Base-by-base conservation (phyloP, 2,888 invertebrate genomes). In the Ophioninae sp. region DNA sequence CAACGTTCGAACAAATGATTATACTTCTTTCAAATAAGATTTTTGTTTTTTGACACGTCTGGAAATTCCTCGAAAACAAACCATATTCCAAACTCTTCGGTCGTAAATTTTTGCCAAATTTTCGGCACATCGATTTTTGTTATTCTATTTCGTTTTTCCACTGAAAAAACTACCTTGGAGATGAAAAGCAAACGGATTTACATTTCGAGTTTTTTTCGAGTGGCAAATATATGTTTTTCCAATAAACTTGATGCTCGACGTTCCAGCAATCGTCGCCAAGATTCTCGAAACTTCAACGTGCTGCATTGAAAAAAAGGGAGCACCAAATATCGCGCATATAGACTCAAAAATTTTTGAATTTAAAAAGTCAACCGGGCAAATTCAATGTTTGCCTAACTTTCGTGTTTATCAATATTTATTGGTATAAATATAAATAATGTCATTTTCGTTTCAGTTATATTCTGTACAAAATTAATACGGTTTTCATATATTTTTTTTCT, bases 211-310 rank as follows among this genome's bases (percentile, higher is more conserved):
- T 13, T 50, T 50, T 23, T 0, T 56, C 41, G 21, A 57, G 10
- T 20, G 10, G 5, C 21, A 37, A 62, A 74, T 56, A 74, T 56
- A 6, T 78, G 44, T 79, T 79, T 79, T 57, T 72, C 72, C 79
- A 65, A 65, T 79, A 79, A 82, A 69, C 80, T 76, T 82, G 79
- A 68, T 79, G 76, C 79, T 82, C 82, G 76, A 79, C 78, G 75
- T 65, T 70, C 61, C 69, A 64, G 57, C 13, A 21, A 39, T 59
- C 56, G 10, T n/a, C 13, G 13, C 59, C 44, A 65, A 72, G 65
- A 72, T 79, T 56, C 57, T 41, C 69, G 64, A 56, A 70, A 3
- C 23, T 30, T 41, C 39, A 23, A 3, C 44, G 50, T 21, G 37
- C 17, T 17, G 6, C 23, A 23, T 8, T 50, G 2, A 50, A n/a